These are phyloP conservation scores for Amazona vittata DNA, from an alignment of 2,113 vertebrate genomes.

Conservation along the genomic window DNA sequence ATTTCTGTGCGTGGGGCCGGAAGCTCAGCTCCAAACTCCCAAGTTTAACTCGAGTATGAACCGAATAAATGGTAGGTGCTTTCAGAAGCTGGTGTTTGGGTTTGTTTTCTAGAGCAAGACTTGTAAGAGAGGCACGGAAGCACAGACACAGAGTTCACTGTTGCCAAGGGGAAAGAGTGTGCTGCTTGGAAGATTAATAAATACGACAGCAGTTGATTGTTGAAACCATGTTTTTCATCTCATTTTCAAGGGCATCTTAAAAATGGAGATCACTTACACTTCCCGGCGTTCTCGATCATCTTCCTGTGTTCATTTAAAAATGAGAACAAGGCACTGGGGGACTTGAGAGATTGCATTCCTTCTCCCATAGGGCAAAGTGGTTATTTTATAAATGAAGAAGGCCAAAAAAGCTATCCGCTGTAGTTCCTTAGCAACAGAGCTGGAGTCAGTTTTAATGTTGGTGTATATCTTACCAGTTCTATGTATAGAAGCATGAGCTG, in stretches of 20 bases:
- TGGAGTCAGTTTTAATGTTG: neutral
- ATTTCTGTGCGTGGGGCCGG: neutral
- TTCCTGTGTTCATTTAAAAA: conserved; percentile 27
- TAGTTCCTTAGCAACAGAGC: conserved; percentile 64
- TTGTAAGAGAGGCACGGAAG: neutral
- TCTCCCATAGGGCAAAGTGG: conserved; percentile 42
- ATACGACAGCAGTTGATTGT: neutral
- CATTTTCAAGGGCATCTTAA: conserved; percentile 62
- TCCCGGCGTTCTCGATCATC: neutral
- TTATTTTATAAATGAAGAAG: conserved; percentile 33
- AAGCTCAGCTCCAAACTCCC: neutral
- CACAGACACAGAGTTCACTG: neutral
- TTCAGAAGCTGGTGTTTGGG: neutral
- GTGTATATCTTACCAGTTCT: neutral
- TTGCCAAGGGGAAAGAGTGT: conserved; percentile 26
- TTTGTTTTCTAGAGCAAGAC: neutral
- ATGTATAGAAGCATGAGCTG: neutral
- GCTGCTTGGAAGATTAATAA: conserved; percentile 52
- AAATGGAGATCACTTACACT: conserved; percentile 29
- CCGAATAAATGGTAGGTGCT: neutral
- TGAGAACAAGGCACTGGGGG: conserved; percentile 18
- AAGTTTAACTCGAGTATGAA: neutral
- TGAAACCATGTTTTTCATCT: conserved; percentile 48
- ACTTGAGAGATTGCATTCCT: conserved; percentile 9
- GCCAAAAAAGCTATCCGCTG: neutral